A percentile compares a stretch with the other conserved stretches of the same genome.
Evolutionary conservation across 2,888 invertebrate species (phyloP).

Genomic region (Pyrrhosoma nymphula): DNA sequence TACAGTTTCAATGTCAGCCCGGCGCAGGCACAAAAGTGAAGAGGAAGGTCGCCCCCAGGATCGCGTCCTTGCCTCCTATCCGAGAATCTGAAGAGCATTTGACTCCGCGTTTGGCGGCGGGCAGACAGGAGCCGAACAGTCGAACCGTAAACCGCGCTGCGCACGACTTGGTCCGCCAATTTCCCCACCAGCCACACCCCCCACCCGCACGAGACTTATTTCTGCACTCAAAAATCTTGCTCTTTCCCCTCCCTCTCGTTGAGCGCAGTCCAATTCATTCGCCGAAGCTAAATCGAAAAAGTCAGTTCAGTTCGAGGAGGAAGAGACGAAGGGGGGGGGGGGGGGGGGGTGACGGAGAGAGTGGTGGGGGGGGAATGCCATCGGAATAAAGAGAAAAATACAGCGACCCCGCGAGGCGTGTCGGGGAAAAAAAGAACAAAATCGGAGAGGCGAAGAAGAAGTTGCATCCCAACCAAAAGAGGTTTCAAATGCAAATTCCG

Average conservation of each 20-base stretch:
- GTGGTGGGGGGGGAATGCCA: too few species aligned
- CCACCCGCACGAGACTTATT: background rate
- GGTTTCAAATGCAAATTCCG: constrained; percentile 48
- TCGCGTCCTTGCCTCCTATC: background rate
- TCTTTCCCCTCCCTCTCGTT: background rate
- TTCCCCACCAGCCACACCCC: background rate
- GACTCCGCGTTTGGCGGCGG: background rate
- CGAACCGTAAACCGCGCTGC: background rate
- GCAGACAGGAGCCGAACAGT: background rate
- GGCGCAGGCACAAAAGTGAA: too few species aligned
- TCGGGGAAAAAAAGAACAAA: too few species aligned
- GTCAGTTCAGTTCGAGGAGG: constrained; percentile 23
- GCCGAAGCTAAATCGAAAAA: constrained; percentile 40
- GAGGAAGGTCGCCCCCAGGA: background rate
- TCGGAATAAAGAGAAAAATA: too few species aligned
- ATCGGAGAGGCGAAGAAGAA: background rate
- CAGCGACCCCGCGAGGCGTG: too few species aligned
- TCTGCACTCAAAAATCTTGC: background rate
- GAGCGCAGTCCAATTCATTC: background rate
- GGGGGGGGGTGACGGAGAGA: too few species aligned
- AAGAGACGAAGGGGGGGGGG: too few species aligned
- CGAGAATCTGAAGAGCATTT: background rate
- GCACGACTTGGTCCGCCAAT: background rate
- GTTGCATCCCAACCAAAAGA: constrained; percentile 62
- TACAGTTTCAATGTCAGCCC: too few species aligned